Evolutionary conservation across 2,888 invertebrate genomes (phyloP), one percentile per base, ranked within the genome.

Genomic region (Chrysolina oricalcia): DNA sequence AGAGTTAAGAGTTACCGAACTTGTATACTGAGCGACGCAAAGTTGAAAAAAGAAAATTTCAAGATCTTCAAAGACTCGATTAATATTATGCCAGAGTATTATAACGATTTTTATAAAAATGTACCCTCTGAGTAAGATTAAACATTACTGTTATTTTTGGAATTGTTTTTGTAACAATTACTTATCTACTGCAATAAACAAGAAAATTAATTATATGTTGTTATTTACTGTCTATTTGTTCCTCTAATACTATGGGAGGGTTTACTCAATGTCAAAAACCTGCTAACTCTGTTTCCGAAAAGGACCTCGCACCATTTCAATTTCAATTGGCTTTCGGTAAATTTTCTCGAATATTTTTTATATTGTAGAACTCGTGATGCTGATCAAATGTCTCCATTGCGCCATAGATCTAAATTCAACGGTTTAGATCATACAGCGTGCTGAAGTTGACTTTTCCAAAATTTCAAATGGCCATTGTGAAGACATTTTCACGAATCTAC

Each of bases 31-130:
- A 64, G n/a, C 15, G 53, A 23, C 27, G 63, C 15, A 56, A 74
- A 43, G 59, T 70, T 21, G 64, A 62, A 70, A 73, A 68, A 64
- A 19, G 48, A 53, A 66, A 69, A 64, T 65, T 70, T 8, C 46
- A 64, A 35, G 19, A 73, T 53, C 41, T 69, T 15, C 64, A 73
- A 64, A n/a, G 21, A 50, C 21, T n/a, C 69, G 53, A 53, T 69
- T 40, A 56, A 56, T 59, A 67, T 35, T 10, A 23, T 67, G 43
- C 43, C 27, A 53, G 35, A 69, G 17, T 56, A 73, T 64, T 69
- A 73, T 69, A 65, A 53, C 62, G 41, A 41, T 53, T 71, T 50
- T 59, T 71, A 65, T 66, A 66, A 40, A 46, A 74, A 48, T 41
- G 35, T 48, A 27, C 46, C 65, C 15, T 65, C 23, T 46, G 35